Conservation (phyloP, 2,888 invertebrate genomes). For the Mythimna vitellina region DNA sequence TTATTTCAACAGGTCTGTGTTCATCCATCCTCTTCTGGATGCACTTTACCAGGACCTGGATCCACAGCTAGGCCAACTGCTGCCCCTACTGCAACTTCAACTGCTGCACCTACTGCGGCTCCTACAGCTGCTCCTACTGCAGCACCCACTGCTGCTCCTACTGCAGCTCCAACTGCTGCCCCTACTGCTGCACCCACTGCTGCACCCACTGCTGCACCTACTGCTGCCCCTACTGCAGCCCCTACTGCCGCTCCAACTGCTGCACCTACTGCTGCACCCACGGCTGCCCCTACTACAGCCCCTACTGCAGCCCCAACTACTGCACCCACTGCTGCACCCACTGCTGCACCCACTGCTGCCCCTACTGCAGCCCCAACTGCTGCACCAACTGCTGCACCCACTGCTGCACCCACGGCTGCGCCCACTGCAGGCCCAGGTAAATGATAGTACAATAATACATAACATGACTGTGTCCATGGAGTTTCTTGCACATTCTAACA, state of each 20-base stretch:
- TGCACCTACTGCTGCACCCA: background rate
- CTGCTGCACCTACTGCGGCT: background rate
- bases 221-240: too few species aligned
- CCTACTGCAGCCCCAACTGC: constrained; percentile 2
- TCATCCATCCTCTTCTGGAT: constrained; percentile 69
- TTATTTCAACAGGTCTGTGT: constrained; percentile 71
- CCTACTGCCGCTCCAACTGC: background rate
- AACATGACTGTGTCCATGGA: too few species aligned
- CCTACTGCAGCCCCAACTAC: background rate
- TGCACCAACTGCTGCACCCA: too few species aligned
- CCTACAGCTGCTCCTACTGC: background rate
- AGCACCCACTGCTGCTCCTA: constrained; percentile 13
- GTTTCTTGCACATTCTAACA: too few species aligned
- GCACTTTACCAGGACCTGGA: constrained; percentile 66
- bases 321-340: constrained; percentile 33
- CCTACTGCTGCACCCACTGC: background rate
- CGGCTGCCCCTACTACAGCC: background rate
- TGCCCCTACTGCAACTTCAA: background rate
- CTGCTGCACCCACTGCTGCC: background rate
- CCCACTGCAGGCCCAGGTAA: constrained; percentile 5
- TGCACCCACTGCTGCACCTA: background rate
- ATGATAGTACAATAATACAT: background rate
- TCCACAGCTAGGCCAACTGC: background rate
- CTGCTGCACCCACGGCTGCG: background rate
- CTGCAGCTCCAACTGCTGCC: constrained; percentile 29